phyloP scores from a whole-genome alignment of 2,888 invertebrate genomes.

The Nephrotoma flavescens region DNA sequence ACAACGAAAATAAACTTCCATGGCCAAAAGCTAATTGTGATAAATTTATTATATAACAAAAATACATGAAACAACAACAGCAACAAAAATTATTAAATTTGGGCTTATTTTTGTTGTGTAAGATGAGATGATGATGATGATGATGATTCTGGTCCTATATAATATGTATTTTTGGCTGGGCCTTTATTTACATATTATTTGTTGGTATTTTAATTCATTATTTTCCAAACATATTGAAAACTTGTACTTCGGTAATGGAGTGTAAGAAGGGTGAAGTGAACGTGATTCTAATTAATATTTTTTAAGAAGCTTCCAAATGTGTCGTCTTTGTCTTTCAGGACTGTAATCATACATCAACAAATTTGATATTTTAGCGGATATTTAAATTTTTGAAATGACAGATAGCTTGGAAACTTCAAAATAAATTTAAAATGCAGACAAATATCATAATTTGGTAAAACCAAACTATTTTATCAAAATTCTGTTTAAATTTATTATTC shows the following conservation, averaged over 20 bases:
- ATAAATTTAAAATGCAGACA: too few relatives aligned
- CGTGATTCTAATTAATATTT: too few relatives aligned
- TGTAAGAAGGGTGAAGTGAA: too few relatives aligned
- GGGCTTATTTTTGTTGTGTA: background rate
- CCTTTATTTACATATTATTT: background rate
- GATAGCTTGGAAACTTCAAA: too few relatives aligned
- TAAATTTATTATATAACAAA: background rate
- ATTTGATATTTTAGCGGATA: too few relatives aligned
- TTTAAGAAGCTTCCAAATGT: too few relatives aligned
- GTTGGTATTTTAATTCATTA: background rate
- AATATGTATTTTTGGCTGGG: background rate
- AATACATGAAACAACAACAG: background rate
- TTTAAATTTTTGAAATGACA: too few relatives aligned
- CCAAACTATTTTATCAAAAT: too few relatives aligned
- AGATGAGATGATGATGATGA: background rate
- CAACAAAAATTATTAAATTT: background rate
- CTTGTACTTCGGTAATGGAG: background rate
- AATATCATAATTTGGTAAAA: too few relatives aligned
- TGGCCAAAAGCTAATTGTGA: background rate
- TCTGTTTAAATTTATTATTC: too few relatives aligned
- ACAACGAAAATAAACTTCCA: background rate
- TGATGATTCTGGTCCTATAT: background rate
- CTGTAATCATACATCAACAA: too few relatives aligned
- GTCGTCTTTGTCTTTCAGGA: too few relatives aligned
- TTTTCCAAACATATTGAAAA: background rate